Conservation (phyloP, 2,797 vertebrate species). For the Artibeus jamaicensis region DNA sequence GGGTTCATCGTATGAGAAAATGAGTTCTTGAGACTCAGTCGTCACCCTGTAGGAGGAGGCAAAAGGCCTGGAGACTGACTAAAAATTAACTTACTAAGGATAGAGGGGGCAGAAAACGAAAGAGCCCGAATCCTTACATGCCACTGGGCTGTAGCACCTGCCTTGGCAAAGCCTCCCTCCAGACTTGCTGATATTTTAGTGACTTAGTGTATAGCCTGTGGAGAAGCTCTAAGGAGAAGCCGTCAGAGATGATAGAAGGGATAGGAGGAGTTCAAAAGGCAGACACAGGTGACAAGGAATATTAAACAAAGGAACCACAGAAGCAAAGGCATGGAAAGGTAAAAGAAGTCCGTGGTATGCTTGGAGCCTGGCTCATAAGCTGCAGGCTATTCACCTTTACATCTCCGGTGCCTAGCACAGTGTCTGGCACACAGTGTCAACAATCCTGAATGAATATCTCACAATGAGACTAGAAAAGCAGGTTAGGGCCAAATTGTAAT, state of each 20-base stretch:
- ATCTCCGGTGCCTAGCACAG: neutral
- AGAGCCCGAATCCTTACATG: neutral
- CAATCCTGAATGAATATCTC: neutral
- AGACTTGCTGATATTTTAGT: neutral
- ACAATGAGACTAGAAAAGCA: neutral
- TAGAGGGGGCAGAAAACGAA: neutral
- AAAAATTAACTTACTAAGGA: neutral
- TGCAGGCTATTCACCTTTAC: neutral
- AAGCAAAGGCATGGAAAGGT: neutral
- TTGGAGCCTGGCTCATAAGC: neutral
- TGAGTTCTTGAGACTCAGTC: neutral
- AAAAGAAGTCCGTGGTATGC: neutral
- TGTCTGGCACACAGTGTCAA: neutral
- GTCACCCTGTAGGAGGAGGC: neutral
- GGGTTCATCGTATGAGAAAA: neutral
- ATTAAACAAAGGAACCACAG: slow-evolving; percentile 3
- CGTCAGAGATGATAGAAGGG: neutral
- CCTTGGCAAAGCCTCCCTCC: neutral
- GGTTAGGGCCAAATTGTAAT: neutral
- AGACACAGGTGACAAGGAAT: neutral
- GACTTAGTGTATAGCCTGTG: neutral
- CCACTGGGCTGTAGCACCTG: neutral
- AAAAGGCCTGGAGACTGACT: neutral
- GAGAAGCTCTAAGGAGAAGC: neutral
- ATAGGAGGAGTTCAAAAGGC: neutral